Evolutionary conservation across 64 coral and sea anemone species (phyloP).

Genomic region (Hydrozoanthus tunicans): DNA sequence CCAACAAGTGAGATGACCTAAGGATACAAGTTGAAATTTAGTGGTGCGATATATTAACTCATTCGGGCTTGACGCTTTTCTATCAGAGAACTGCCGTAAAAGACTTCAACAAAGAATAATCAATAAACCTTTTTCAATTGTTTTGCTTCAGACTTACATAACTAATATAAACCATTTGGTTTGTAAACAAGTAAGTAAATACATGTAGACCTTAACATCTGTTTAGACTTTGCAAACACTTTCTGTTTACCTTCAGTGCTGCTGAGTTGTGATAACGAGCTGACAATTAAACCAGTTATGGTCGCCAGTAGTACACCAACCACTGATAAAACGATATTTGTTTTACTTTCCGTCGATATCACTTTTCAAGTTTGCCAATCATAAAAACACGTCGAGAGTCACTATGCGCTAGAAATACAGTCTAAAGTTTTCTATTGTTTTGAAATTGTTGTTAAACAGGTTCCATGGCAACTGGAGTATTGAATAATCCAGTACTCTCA

Average conservation of each 20-base stretch:
- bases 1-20: no score
- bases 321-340: neutral
- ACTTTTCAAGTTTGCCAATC: neutral
- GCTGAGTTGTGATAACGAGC: conserved; percentile 9
- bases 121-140: no score
- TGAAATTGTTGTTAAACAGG: conserved; percentile 16
- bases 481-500: neutral
- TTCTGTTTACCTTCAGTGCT: conserved; percentile 47
- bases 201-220: no score
- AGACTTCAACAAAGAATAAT: no score
- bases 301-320: neutral
- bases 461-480: conserved; percentile 19
- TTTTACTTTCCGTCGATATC: conserved; percentile 3
- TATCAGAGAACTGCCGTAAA: no score
- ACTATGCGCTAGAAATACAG: neutral
- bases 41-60: no score
- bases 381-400: neutral
- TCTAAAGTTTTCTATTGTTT: neutral
- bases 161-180: no score
- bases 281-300: conserved; percentile 13
- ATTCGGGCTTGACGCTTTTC: no score
- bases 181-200: no score
- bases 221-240: no score
- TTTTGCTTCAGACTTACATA: no score
- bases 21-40: no score